A percentile compares a stretch with the other conserved stretches of the same genome.
Evolutionary conservation across 2,888 invertebrate genomes (phyloP).

Genomic region (Amorpha juglandis): DNA sequence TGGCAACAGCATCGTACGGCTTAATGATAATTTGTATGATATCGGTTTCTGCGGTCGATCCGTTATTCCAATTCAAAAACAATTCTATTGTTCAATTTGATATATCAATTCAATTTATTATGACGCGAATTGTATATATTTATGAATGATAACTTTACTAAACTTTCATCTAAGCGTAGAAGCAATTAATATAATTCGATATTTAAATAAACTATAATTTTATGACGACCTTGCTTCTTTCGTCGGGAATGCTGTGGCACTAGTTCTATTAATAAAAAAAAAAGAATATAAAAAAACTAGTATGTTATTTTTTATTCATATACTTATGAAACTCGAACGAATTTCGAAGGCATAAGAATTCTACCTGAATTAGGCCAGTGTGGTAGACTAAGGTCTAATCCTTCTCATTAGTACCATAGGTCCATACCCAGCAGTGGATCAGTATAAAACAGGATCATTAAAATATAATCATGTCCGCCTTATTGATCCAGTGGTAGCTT

Average conservation of each 20-base stretch:
- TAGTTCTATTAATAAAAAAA: background rate
- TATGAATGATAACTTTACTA: background rate
- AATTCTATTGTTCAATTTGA: background rate
- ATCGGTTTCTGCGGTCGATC: constrained; percentile 10
- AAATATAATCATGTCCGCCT: no score
- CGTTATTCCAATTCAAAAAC: background rate
- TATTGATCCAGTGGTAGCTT: no score
- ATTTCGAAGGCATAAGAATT: no score
- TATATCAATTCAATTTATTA: background rate
- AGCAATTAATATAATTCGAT: no score
- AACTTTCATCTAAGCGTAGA: background rate
- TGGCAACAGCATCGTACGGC: constrained; percentile 2
- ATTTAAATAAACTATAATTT: background rate
- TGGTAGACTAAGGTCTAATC: no score
- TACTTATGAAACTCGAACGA: no score
- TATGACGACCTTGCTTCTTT: background rate
- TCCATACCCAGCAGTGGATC: no score
- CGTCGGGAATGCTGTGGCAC: background rate
- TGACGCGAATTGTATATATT: background rate
- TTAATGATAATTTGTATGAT: constrained; percentile 10
- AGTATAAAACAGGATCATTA: no score
- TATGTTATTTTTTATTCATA: background rate
- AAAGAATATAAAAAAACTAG: background rate
- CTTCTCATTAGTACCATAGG: no score
- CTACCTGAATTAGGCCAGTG: no score